Evolutionary conservation across 37 sponge, comb jelly and placozoan genomes (phyloP), one percentile per base, ranked within the genome.

Genomic region (Dysidea cf. avara): DNA sequence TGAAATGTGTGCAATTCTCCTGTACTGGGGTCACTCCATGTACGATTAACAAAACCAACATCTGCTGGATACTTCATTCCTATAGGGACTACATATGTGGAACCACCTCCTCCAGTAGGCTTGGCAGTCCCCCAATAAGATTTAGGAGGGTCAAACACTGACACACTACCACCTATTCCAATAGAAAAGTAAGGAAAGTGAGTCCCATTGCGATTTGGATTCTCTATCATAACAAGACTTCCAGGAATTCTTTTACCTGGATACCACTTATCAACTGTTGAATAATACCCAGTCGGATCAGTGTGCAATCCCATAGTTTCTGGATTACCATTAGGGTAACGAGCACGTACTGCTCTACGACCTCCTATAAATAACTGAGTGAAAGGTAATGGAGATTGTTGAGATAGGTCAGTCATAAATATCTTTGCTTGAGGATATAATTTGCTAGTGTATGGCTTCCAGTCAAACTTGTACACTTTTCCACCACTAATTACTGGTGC

Each of bases 281-380:
- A 53, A 0, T 58, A 52, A 36, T 75, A 90, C 28, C 77, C 86
- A n/a, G 77, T 85, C 37, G 86, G 86, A 21, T 53, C 72, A 47
- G 75, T 74, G 33, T 77, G 73, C 28, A 66, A 60, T n/a, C 84
- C 84, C 67, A 57, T 73, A 13, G 75, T 67, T 39, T 74, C 71
- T 11, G 84, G 77, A 38, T 83, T 83, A 18, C 77, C 77, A 48
- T 83, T 57, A 36, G 84, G 84, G 25, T 74, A 83, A 5, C 84
- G 70, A 49, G 84, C 84, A 25, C 84, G 58, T 39, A 68, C 68
- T 61, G 75, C 75, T 51, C 82, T 39, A 12, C 77, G 56, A 11
- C 84, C 71, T 12, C 68, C 50, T 28, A 83, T 54, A 57, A 69
- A 83, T 4, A 76, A 43, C 0, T 61, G 68, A 47, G 64, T 73